Evolutionary conservation across 2,888 invertebrate species (phyloP), one percentile per base, ranked within the genome.

Genomic region (Agapostemon virescens): DNA sequence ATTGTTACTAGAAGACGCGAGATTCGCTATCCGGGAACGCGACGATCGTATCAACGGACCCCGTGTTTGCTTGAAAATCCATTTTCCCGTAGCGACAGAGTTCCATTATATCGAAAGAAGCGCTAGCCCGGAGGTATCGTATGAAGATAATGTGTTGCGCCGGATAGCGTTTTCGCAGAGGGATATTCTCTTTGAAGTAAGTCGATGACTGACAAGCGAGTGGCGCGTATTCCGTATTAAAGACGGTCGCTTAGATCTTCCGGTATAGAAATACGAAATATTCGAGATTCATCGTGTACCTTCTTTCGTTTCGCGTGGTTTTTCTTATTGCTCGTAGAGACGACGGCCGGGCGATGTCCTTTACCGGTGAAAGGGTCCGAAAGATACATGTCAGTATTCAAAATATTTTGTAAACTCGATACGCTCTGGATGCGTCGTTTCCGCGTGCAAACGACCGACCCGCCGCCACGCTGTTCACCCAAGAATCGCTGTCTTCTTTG

Each of bases 401-500:
- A 55, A 55, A 55, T 74, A 77, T 74, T 64, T 63, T 36, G 68
- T 58, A 69, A 33, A 77, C 13, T 2, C 66, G 38, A 67, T 70
- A 58, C 36, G n/a, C 11, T 4, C 26, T 38, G 45, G 61, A 61
- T 61, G 30, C 33, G 23, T 20, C 15, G 26, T 9, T 49, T 13
- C n/a, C 2, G 13, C 26, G 45, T 7, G 17, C 66, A 11, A 36
- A 30, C n/a, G 58, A 6, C n/a, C n/a, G n/a, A 15, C 15, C 45
- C n/a, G 15, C 45, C 77, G 79, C 73, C 77, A 11, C 49, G 49
- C 49, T 72, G 81, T 72, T 80, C 82, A 70, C 69, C 63, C 52
- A 68, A 70, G 75, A 71, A 71, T 77, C 76, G 72, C 69, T 77
- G 76, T 78, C 77, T 78, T 75, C 81, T 85, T 86, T 80, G 78